These are phyloP conservation scores for Astreopora myriophthalma DNA, from an alignment of 64 coral and sea anemone genomes.

Conservation along the genomic window DNA sequence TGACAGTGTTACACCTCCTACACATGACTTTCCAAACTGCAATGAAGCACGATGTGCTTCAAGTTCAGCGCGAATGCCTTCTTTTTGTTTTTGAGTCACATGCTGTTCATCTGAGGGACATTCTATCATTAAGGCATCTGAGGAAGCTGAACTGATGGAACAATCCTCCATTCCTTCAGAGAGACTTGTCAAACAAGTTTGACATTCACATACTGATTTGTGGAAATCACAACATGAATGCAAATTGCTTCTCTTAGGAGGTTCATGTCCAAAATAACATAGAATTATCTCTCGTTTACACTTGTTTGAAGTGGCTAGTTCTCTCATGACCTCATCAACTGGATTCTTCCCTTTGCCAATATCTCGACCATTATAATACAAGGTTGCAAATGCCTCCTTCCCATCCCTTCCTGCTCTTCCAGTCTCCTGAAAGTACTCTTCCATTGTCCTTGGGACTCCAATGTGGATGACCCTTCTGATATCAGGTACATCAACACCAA, in stretches of 20 bases:
- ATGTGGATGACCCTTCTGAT: neutral
- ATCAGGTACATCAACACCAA: neutral
- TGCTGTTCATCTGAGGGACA: neutral
- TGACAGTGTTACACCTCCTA: neutral
- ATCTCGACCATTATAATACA: neutral
- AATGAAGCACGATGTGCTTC: neutral
- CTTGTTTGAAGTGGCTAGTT: neutral
- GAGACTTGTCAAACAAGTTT: neutral
- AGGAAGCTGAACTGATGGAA: neutral
- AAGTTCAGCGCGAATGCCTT: neutral
- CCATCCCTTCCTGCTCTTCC: neutral
- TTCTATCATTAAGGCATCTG: neutral
- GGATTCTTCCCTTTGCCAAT: neutral
- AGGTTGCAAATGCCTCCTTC: neutral
- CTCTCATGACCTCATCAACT: neutral
- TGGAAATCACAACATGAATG: neutral
- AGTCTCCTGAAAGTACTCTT: neutral
- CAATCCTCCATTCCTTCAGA: neutral
- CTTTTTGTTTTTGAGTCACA: neutral
- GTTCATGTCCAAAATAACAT: neutral
- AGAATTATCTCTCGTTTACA: neutral
- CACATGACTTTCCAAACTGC: conserved; percentile 1
- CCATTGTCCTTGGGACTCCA: neutral
- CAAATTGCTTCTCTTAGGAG: neutral
- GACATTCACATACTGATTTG: neutral